Evolutionary conservation across 2,888 invertebrate genomes (phyloP).

Genomic region (Catotricha subobsoleta): DNA sequence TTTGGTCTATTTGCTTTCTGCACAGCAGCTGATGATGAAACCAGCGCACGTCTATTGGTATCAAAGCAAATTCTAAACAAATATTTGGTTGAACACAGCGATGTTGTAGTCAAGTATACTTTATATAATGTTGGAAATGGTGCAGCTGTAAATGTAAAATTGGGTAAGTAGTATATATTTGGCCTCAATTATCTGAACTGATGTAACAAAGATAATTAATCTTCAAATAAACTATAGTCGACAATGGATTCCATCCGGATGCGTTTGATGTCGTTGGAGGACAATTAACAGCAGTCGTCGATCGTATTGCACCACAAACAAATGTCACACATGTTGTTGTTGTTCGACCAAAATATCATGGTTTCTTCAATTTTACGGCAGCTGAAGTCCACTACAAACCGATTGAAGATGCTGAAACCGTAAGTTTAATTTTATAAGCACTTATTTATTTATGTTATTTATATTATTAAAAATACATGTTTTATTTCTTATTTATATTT

Average conservation of each 20-base stretch:
- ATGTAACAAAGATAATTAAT: too few species aligned
- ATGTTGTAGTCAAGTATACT: conserved; percentile 87
- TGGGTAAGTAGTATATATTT: conserved; percentile 21
- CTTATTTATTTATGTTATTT: neutral
- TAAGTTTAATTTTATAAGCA: conserved; percentile 24
- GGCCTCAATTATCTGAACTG: neutral
- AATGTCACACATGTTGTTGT: conserved; percentile 91
- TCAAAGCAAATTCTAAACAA: conserved; percentile 91
- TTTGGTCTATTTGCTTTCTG: neutral
- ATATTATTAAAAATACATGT: neutral
- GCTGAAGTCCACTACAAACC: conserved; percentile 81
- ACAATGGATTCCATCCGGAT: conserved; percentile 81
- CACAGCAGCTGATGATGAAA: conserved; percentile 36
- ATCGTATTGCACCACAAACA: conserved; percentile 78
- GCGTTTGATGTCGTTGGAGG: conserved; percentile 84
- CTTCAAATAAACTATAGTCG: conserved; percentile 32
- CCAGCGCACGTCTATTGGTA: conserved; percentile 66
- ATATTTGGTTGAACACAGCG: conserved; percentile 91
- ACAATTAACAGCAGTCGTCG: conserved; percentile 60
- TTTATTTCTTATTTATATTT: conserved; percentile 6
- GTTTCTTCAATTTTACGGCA: conserved; percentile 93
- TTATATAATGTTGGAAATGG: conserved; percentile 85
- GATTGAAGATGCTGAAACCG: conserved; percentile 62
- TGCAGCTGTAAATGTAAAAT: conserved; percentile 73
- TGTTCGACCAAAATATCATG: conserved; percentile 72